Evolutionary conservation across 2,888 invertebrate species (phyloP), one percentile per base, ranked within the genome.

Genomic region (Argynnis bischoffii): DNA sequence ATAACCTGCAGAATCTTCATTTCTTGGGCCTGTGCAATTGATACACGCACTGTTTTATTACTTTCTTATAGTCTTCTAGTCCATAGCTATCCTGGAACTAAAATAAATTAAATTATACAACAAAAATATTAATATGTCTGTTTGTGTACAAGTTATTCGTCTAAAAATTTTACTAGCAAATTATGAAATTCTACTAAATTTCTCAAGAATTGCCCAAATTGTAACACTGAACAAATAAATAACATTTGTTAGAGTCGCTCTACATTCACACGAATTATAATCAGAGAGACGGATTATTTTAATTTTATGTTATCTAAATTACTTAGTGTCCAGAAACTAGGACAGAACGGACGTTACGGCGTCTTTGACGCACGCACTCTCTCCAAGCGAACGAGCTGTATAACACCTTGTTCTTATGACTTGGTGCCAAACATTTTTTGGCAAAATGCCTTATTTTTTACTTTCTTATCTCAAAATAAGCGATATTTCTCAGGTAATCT

Each of bases 401-500:
- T 76, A 79, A 80, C 84, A 85, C 84, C 85, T 84, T 79, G 78
- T 71, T 74, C 26, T 11, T 13, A 59, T 26, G 59, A 54, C 66
- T 68, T 50, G 66, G 57, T 70, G 81, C 80, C 83, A 82, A 79
- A 72, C 71, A 78, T 75, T 79, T 82, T 79, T 80, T 83, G 84
- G 84, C 84, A 82, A 74, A 31, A 54, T 53, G 66, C 73, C 69
- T 55, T 59, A 64, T 70, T 76, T 77, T 78, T 78, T 72, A 74
- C 75, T 75, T 77, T 80, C 79, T 76, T 75, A 69, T 61, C 74
- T 76, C 69, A 72, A 77, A 75, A 74, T 73, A 76, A 74, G 74
- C 77, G 69, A 80, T 79, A 81, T 81, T 78, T 80, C 81, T 78
- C 87, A 87, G 87, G 87, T 88, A 84, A 86, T 85, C 81, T 81